These are phyloP conservation scores for Temnothorax ravouxi DNA, from an alignment of 2,888 invertebrate genomes.

Conservation along the genomic window DNA sequence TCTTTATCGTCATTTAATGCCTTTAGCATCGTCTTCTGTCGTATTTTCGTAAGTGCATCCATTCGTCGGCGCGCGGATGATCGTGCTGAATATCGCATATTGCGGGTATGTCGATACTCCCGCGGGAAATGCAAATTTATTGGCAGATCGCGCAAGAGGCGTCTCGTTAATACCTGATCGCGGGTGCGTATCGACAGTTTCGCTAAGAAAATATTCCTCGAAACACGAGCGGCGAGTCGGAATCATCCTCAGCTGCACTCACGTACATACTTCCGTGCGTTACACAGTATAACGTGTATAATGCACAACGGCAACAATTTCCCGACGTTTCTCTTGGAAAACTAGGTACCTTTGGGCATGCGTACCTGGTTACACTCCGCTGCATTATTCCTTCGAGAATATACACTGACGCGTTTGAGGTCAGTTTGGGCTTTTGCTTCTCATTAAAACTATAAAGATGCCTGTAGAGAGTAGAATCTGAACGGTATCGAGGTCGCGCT, in stretches of 20 bases:
- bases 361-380: slow-evolving; percentile 21
- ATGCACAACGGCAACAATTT: slow-evolving; percentile 34
- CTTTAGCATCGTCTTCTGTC: slow-evolving; percentile 40
- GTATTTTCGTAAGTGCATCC: not conserved
- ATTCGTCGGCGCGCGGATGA: slow-evolving; percentile 42
- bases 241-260: not conserved
- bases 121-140: slow-evolving; percentile 61
- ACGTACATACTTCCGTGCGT: not conserved
- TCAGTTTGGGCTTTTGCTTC: slow-evolving; percentile 44
- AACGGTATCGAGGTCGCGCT: not conserved
- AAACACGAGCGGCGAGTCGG: slow-evolving; percentile 15
- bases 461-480: slow-evolving; percentile 19
- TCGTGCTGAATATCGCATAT: slow-evolving; percentile 49
- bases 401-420: slow-evolving; percentile 15
- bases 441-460: slow-evolving; percentile 43
- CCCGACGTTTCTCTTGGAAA: slow-evolving; percentile 34
- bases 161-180: slow-evolving; percentile 54
- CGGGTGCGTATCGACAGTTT: not conserved
- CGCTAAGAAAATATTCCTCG: slow-evolving; percentile 23
- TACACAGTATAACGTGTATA: not conserved
- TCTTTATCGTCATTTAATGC: slow-evolving; percentile 68
- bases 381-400: slow-evolving; percentile 31
- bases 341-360: slow-evolving; percentile 21
- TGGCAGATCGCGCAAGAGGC: slow-evolving; percentile 18
- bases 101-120: slow-evolving; percentile 22